Evolutionary conservation across 2,113 vertebrate genomes (phyloP).

Genomic region (Numenius arquata): DNA sequence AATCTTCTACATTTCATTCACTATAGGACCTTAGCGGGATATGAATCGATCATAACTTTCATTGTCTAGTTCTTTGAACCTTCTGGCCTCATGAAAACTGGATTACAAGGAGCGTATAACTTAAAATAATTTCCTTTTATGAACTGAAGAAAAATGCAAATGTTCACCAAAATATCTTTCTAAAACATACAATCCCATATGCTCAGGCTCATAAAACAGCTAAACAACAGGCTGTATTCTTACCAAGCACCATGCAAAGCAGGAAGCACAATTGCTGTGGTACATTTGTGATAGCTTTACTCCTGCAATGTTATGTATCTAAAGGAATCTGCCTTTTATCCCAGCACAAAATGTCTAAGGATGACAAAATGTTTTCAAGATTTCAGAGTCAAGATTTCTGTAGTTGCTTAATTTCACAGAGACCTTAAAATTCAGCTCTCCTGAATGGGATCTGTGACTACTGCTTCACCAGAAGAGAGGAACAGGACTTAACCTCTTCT

Average conservation of each 20-base stretch:
- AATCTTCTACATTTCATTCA: neutral
- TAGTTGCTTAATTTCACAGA: slow-evolving; percentile 6
- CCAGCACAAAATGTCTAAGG: neutral
- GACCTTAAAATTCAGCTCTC: neutral
- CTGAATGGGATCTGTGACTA: neutral
- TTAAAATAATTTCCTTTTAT: neutral
- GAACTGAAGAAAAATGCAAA: neutral
- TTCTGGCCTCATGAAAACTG: neutral
- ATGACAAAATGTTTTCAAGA: neutral
- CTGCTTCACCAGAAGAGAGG: neutral
- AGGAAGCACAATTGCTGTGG: neutral
- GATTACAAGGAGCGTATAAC: neutral
- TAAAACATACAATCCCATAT: neutral
- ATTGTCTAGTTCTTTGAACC: neutral
- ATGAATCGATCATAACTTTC: neutral
- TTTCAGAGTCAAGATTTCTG: neutral
- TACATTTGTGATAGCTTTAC: neutral
- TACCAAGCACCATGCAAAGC: neutral
- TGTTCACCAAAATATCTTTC: neutral
- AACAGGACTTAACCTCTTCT: slow-evolving; percentile 16
- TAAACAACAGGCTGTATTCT: neutral
- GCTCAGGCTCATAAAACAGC: neutral
- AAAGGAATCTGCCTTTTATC: neutral
- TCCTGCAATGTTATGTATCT: neutral
- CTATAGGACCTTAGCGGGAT: neutral